These are phyloP conservation scores for Boloria euphrosyne DNA, from an alignment of 2,888 invertebrate genomes.

Conservation along the genomic window DNA sequence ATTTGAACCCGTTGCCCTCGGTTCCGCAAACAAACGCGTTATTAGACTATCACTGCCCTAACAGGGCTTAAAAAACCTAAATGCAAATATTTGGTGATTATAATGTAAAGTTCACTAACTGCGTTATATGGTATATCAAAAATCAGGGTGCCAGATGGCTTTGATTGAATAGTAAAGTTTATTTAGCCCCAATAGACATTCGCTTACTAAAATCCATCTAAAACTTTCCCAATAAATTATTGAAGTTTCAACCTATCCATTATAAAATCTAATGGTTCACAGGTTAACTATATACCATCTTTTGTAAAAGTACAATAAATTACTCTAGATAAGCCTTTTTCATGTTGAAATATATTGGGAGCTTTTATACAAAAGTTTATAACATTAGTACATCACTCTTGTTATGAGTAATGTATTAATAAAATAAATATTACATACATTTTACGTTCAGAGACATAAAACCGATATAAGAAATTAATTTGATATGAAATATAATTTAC, in stretches of 20 bases:
- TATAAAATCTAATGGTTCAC: slow-evolving; percentile 24
- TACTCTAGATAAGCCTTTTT: slow-evolving; percentile 47
- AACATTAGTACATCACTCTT: no score
- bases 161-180: slow-evolving; percentile 1
- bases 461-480: no score
- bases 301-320: slow-evolving; percentile 44
- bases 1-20: no score
- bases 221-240: slow-evolving; percentile 33
- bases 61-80: no score
- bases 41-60: no score
- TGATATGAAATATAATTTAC: no score
- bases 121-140: not conserved
- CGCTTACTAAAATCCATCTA: slow-evolving; percentile 26
- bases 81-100: no score
- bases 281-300: slow-evolving; percentile 33
- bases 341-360: slow-evolving; percentile 33
- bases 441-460: no score
- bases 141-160: not conserved
- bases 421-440: no score
- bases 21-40: no score
- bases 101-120: not conserved
- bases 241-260: slow-evolving; percentile 16
- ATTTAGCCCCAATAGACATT: slow-evolving; percentile 9
- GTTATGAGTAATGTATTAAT: no score
- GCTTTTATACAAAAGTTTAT: not conserved